Percentiles rank a stretch among this genome's conserved stretches.
Evolutionary conservation across 2,888 invertebrate species (phyloP).

Genomic region (Hydrotaea cyrtoneurina): DNA sequence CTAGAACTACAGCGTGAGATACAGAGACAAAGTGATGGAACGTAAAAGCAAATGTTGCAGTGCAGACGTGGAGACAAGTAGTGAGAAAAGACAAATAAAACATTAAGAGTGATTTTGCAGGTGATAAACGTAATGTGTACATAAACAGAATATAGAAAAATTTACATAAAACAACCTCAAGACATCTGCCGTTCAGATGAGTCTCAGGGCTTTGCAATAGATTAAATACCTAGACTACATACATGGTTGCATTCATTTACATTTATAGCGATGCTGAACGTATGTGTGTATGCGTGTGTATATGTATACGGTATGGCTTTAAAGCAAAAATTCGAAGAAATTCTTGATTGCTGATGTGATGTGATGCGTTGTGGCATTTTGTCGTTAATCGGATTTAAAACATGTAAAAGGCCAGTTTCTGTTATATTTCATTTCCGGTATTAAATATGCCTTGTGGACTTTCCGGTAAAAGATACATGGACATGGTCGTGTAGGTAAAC

Average conservation of each 20-base stretch:
- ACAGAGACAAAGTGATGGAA: slow-evolving; percentile 18
- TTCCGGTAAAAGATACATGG: slow-evolving; percentile 2
- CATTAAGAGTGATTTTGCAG: slow-evolving; percentile 5
- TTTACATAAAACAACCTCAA: slow-evolving; percentile 23
- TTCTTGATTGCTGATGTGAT: not conserved
- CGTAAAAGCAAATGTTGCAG: slow-evolving; percentile 48
- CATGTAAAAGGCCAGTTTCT: slow-evolving; percentile 2
- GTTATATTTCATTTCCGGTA: slow-evolving; percentile 16
- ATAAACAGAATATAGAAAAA: not conserved
- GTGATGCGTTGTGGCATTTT: not conserved
- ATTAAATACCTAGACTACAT: not conserved
- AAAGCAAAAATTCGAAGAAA: slow-evolving; percentile 14
- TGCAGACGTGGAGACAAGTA: slow-evolving; percentile 39
- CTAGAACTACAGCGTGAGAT: slow-evolving; percentile 72
- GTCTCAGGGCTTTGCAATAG: not conserved
- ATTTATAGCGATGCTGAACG: too few species aligned
- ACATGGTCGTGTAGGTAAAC: too few species aligned
- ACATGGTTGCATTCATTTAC: not conserved
- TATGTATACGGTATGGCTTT: not conserved
- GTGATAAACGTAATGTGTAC: slow-evolving; percentile 1
- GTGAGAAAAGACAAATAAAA: slow-evolving; percentile 17
- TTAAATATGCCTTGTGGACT: slow-evolving; percentile 24
- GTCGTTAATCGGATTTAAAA: slow-evolving; percentile 22
- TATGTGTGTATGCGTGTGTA: too few species aligned
- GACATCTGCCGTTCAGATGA: not conserved